phyloP scores from a whole-genome alignment of 2,888 invertebrate species.

The Euclidia mi region DNA sequence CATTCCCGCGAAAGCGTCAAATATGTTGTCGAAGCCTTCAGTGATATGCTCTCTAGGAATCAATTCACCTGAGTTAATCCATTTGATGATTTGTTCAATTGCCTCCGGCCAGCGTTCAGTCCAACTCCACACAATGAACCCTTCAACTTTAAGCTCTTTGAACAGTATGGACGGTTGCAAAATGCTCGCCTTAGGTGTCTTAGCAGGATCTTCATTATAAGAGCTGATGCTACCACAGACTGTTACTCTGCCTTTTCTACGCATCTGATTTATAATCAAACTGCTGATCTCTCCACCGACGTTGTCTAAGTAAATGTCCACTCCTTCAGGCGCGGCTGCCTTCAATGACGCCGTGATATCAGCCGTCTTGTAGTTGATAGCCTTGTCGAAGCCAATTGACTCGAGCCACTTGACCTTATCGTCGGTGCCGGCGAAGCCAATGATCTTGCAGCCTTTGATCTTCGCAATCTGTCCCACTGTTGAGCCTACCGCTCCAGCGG shows the following conservation, averaged over 20 bases:
- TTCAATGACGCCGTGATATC: conserved; percentile 88
- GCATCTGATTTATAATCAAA: conserved; percentile 90
- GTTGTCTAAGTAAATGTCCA: conserved; percentile 94
- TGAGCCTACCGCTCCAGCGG: conserved; percentile 94
- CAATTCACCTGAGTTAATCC: conserved; percentile 92
- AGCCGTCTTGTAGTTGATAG: conserved; percentile 93
- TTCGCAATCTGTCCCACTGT: conserved; percentile 94
- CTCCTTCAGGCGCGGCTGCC: conserved; percentile 85
- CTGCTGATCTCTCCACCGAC: conserved; percentile 92
- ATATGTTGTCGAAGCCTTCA: conserved; percentile 92
- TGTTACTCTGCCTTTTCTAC: conserved; percentile 88
- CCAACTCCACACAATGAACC: conserved; percentile 80
- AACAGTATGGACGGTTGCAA: too few relatives aligned
- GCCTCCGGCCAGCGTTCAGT: conserved; percentile 89
- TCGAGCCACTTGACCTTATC: conserved; percentile 92
- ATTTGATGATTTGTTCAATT: conserved; percentile 87
- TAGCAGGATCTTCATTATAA: conserved; percentile 8
- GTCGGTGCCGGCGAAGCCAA: conserved; percentile 93
- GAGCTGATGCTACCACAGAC: conserved; percentile 61
- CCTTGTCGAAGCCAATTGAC: conserved; percentile 92
- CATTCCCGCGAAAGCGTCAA: conserved; percentile 92
- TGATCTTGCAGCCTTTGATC: conserved; percentile 90
- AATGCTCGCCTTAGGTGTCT: conserved; percentile 50
- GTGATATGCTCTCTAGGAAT: conserved; percentile 91
- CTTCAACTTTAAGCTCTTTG: conserved; percentile 25